A percentile compares a stretch with the other conserved stretches of the same genome.
Conservation (phyloP, 1,140 invertebrate genomes). For the Phymorhynchus buccinoides region DNA sequence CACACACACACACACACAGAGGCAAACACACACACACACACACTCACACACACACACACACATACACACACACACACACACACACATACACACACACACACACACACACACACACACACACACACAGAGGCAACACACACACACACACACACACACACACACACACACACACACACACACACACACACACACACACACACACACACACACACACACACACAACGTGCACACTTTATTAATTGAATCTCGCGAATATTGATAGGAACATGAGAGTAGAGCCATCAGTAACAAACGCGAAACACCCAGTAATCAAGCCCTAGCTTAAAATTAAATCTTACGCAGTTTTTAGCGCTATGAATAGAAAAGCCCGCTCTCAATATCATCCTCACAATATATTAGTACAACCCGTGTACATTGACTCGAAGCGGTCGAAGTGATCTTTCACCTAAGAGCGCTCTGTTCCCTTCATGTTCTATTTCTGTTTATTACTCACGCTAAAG, state of each 20-base stretch:
- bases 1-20: too few relatives aligned
- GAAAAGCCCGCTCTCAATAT: too few relatives aligned
- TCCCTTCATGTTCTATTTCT: background rate
- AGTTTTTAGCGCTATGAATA: too few relatives aligned
- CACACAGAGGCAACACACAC: too few relatives aligned
- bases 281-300: too few relatives aligned
- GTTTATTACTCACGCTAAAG: background rate
- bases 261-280: too few relatives aligned
- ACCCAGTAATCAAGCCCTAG: too few relatives aligned
- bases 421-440: background rate
- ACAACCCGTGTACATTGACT: background rate
- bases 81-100: background rate
- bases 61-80: background rate
- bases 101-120: conserved; percentile 4
- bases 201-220: conserved; percentile 1
- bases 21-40: too few relatives aligned
- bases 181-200: conserved; percentile 22
- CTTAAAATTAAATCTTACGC: too few relatives aligned
- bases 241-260: too few relatives aligned
- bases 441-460: background rate
- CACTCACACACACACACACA: too few relatives aligned
- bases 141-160: too few relatives aligned
- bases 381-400: background rate
- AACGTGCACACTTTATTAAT: background rate
- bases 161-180: background rate